Base-by-base conservation (phyloP, 2,888 invertebrate species). In the Syritta pipiens region DNA sequence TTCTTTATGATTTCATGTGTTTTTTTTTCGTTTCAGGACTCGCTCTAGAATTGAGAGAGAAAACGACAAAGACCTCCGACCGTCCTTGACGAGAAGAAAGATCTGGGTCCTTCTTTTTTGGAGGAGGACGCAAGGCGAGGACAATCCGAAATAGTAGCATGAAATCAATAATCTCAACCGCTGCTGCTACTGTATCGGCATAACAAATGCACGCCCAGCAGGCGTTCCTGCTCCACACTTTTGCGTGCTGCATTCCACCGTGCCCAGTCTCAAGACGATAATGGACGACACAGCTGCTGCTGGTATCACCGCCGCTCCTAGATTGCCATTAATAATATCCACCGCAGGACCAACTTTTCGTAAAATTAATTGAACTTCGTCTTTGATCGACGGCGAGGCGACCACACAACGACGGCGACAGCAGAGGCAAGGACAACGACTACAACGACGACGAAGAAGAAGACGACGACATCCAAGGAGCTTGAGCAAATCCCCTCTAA, bases 1-100 rank as follows among this genome's bases (percentile, higher is more conserved):
- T 67, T 65, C 44, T 71, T 77, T 71, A 76, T 65, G 71, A 77
- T 49, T 69, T 76, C 69, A 76, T 69, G 76, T 69, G 51, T 40
- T 65, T 46, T 30, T 77, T 71, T 77, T 55, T 63, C 26, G 30
- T 77, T 77, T 65, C 71, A 77, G 76, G 63, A 57, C 24, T 76
- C 49, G 12, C 32, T 24, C 10, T 14, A 19, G 0, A 48, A 28
- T 48, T 28, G 6, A 7, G 19, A 35, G n/a, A 6, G 4, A 19
- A 30, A 10, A 12, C 20, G 48, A 57, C 32, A 44, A 35, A 17
- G 9, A 48, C 14, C 53, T 60, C 60, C 30, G 30, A 10, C 2
- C 17, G 22, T 44, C 10, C 10, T 12, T 9, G n/a, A 62, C 10
- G 10, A n/a, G 6, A 12, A n/a, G 20, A 12, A 35, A n/a, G 3